These are phyloP conservation scores for Zhengitettix transpicula DNA, from an alignment of 2,888 invertebrate genomes.

Conservation along the genomic window DNA sequence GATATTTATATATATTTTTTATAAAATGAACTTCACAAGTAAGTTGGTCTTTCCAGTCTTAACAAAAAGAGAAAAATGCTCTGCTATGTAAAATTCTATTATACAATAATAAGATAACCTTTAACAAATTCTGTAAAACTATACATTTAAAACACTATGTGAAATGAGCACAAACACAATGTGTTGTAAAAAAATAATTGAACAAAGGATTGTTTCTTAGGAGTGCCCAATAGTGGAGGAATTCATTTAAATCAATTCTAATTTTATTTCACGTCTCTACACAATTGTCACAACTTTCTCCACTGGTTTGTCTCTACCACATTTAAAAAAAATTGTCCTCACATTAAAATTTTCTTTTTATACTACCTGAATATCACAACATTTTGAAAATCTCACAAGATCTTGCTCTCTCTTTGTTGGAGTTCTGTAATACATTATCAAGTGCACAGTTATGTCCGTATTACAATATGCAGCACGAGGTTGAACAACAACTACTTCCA, in stretches of 20 bases:
- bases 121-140: too few species aligned
- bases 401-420: not conserved
- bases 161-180: not conserved
- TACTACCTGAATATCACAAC: conserved; percentile 29
- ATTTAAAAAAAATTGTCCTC: not conserved
- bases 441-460: conserved; percentile 7
- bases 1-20: too few species aligned
- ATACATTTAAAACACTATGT: not conserved
- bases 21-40: too few species aligned
- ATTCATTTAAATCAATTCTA: not conserved
- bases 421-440: not conserved
- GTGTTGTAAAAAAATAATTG: not conserved
- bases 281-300: not conserved
- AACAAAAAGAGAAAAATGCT: too few species aligned
- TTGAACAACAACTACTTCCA: conserved; percentile 86
- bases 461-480: conserved; percentile 89
- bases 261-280: not conserved
- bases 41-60: too few species aligned
- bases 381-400: conserved; percentile 14
- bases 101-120: too few species aligned
- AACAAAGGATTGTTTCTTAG: conserved; percentile 1
- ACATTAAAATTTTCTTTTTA: conserved; percentile 14
- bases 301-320: conserved; percentile 9
- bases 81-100: too few species aligned
- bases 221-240: conserved; percentile 2